phyloP scores from a whole-genome alignment of 1,140 invertebrate genomes.

The Drosophila rufa region DNA sequence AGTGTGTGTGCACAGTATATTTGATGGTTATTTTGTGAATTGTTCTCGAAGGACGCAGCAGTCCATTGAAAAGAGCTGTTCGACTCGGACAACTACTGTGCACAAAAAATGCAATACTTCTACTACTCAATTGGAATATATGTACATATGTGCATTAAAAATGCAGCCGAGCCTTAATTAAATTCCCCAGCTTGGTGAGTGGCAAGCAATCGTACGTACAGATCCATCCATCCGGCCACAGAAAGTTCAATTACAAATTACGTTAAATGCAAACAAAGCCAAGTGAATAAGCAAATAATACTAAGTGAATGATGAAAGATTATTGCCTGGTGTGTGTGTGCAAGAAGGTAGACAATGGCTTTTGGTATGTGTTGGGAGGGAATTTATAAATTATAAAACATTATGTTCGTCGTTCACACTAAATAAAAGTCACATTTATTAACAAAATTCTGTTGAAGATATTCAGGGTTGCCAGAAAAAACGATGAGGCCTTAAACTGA shows the following conservation, averaged over 20 bases:
- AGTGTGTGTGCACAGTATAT: conserved; percentile 16
- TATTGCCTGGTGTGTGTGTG: background rate
- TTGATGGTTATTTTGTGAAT: conserved; percentile 19
- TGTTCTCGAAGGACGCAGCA: conserved; percentile 27
- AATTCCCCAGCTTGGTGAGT: conserved; percentile 27
- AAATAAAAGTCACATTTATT: no score
- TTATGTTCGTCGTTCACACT: no score
- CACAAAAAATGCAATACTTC: conserved; percentile 12
- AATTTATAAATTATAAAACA: background rate
- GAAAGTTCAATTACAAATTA: conserved; percentile 30
- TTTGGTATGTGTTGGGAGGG: background rate
- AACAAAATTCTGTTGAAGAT: no score
- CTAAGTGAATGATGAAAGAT: conserved; percentile 15
- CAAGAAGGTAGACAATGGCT: background rate
- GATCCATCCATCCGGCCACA: conserved; percentile 20
- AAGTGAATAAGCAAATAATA: conserved; percentile 9
- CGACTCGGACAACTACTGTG: conserved; percentile 8
- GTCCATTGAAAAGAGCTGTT: conserved; percentile 3
- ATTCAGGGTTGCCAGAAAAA: background rate
- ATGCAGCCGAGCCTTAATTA: conserved; percentile 45
- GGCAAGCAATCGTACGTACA: conserved; percentile 6
- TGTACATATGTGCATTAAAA: conserved; percentile 32
- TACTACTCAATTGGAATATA: conserved; percentile 23
- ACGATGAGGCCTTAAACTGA: no score
- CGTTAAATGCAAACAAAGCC: conserved; percentile 9